Evolutionary conservation across 1,140 invertebrate genomes (phyloP).

Genomic region (Matsumurasca onukii): DNA sequence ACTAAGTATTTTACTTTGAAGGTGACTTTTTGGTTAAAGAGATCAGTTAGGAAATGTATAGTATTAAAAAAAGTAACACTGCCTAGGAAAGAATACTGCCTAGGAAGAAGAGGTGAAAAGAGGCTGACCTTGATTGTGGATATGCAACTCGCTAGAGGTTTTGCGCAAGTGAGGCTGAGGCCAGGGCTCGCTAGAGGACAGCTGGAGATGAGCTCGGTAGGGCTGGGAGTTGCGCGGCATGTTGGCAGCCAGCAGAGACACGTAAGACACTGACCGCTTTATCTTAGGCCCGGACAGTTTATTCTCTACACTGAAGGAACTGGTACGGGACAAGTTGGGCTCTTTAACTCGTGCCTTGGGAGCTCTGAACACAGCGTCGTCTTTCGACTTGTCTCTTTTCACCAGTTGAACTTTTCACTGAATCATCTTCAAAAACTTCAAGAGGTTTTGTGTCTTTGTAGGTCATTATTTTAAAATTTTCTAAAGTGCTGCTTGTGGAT

Average conservation of each 20-base stretch:
- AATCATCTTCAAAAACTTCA: slow-evolving; percentile 40
- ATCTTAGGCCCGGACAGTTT: slow-evolving; percentile 22
- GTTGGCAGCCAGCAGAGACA: slow-evolving; percentile 37
- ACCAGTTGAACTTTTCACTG: slow-evolving; percentile 36
- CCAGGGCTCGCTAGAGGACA: not conserved
- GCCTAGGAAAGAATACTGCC: no score
- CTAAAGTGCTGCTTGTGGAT: slow-evolving; percentile 27
- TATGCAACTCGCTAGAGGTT: slow-evolving; percentile 40
- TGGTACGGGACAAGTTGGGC: slow-evolving; percentile 34
- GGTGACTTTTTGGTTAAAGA: not conserved
- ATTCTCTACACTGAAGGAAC: slow-evolving; percentile 34
- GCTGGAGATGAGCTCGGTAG: slow-evolving; percentile 3
- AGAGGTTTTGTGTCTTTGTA: slow-evolving; percentile 38
- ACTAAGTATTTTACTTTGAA: not conserved
- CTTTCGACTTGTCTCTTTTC: slow-evolving; percentile 31
- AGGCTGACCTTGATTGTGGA: slow-evolving; percentile 22
- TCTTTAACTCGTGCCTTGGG: slow-evolving; percentile 21
- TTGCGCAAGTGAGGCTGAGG: slow-evolving; percentile 25
- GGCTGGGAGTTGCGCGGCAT: slow-evolving; percentile 26
- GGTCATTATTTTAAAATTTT: slow-evolving; percentile 41
- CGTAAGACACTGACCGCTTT: slow-evolving; percentile 40
- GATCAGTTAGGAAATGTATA: not conserved
- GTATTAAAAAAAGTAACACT: not conserved
- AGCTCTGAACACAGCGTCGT: slow-evolving; percentile 26
- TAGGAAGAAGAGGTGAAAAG: not conserved